Evolutionary conservation across 2,888 invertebrate species (phyloP).

Genomic region (Pelosia muscerda): DNA sequence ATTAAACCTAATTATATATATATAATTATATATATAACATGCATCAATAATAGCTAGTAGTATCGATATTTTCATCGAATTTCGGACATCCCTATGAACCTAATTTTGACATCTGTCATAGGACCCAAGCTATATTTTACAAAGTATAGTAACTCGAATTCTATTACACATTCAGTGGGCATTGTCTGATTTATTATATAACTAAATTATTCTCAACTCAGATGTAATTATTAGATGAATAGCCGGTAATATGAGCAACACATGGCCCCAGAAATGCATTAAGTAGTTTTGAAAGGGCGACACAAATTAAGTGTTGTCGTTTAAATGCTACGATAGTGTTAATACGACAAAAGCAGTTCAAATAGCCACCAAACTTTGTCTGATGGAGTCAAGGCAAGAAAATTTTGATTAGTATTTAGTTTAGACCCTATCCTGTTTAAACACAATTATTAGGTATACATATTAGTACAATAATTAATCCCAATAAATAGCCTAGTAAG

Average conservation of each 20-base stretch:
- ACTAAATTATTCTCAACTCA: slow-evolving; percentile 1
- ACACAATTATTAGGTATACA: too few species aligned
- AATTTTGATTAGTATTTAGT: not conserved
- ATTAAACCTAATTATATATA: too few species aligned
- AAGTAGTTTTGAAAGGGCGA: not conserved
- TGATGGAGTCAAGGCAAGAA: not conserved
- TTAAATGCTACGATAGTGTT: not conserved
- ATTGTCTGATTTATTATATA: slow-evolving; percentile 1
- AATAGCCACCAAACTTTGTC: not conserved
- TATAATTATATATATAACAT: too few species aligned
- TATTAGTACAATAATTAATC: not conserved
- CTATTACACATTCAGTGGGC: not conserved
- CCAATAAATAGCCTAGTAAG: too few species aligned
- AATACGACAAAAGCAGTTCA: not conserved
- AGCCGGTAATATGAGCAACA: not conserved
- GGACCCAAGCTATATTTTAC: too few species aligned
- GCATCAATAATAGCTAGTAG: too few species aligned
- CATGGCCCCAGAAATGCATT: not conserved
- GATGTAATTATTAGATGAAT: slow-evolving; percentile 5
- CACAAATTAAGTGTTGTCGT: not conserved
- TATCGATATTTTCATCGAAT: too few species aligned
- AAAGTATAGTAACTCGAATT: slow-evolving; percentile 12
- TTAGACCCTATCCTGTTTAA: too few species aligned
- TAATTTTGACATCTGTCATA: too few species aligned
- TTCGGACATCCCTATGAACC: too few species aligned